Conservation (phyloP, 2,888 invertebrate genomes). For the Eugnorisma glareosa region DNA sequence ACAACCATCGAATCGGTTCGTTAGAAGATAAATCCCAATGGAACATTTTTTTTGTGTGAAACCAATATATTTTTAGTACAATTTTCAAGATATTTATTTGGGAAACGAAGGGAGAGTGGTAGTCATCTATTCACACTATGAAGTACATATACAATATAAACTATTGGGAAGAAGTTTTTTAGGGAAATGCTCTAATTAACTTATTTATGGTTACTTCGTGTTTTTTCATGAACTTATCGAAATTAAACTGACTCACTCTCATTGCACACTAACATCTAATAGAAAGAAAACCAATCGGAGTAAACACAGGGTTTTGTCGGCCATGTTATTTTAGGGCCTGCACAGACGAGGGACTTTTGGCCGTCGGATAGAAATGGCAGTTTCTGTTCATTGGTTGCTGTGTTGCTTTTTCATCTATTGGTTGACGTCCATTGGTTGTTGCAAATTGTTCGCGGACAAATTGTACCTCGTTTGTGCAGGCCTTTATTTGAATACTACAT, state of each 20-base stretch:
- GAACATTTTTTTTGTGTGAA: conserved; percentile 20
- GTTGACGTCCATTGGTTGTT: no score
- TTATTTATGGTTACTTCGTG: neutral
- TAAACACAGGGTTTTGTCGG: no score
- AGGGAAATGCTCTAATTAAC: conserved; percentile 9
- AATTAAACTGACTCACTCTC: neutral
- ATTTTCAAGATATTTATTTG: conserved; percentile 21
- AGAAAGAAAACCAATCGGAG: no score
- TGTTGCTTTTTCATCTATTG: no score
- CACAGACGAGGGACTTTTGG: no score
- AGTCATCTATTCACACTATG: conserved; percentile 20
- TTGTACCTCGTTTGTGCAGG: no score
- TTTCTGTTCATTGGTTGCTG: no score
- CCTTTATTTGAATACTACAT: neutral
- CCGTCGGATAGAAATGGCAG: no score
- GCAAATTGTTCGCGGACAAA: no score
- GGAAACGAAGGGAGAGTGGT: conserved; percentile 1
- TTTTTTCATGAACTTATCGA: neutral
- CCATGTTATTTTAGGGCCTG: no score
- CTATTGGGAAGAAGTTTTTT: neutral
- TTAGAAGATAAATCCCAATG: conserved; percentile 50
- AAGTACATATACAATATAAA: conserved; percentile 30
- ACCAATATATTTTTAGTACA: conserved; percentile 33
- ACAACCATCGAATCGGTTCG: conserved; percentile 45
- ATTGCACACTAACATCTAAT: no score